Base-by-base conservation (phyloP, 2,888 invertebrate genomes). In the Tetranychus piercei region DNA sequence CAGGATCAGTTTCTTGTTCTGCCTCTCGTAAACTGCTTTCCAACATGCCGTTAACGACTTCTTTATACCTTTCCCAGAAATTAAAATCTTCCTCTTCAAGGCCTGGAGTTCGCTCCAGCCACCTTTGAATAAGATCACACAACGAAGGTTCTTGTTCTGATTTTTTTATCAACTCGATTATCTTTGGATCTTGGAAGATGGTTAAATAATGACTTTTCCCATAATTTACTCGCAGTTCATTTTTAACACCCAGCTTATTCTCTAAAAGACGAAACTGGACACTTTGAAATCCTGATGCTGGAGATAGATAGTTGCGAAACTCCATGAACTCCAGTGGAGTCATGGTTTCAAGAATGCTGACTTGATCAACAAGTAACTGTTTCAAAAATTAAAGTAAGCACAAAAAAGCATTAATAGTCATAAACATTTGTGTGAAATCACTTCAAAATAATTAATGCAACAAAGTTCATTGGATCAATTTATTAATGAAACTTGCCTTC, bases 261-360 rank as follows among this genome's bases (percentile, higher is more conserved):
- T 99, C 99, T 75, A 99, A 84, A 23, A 99, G 85, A 20, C 99
- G 88, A 83, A 99, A 99, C 83, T 99, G 94, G 65, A 95, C 83
- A 80, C 95, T 96, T 82, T 99, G 99, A 82, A 99, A 99, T 1
- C 99, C 99, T 0, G 97, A 97, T 0, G 97, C 95, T 0, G 97
- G 92, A 15, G 91, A 89, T 65, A 99, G 84, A 81, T 92, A 92
- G 78, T 90, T 88, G 72, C 85, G 81, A 83, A 99, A 99, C 81
- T 96, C 96, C 89, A 99, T 92, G 81, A 99, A 99, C 83, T 99
- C 99, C 76, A 96, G 83, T 0, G 99, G 96, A 0, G 96, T 95
- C 99, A 99, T 99, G 0, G 97, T 97, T 84, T 99, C 99, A 79
- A 99, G 84, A 79, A 99, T 94, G 84, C 91, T 90, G 69, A 99